These are phyloP conservation scores for Ochropleura plecta DNA, from an alignment of 2,888 invertebrate genomes.

Conservation along the genomic window DNA sequence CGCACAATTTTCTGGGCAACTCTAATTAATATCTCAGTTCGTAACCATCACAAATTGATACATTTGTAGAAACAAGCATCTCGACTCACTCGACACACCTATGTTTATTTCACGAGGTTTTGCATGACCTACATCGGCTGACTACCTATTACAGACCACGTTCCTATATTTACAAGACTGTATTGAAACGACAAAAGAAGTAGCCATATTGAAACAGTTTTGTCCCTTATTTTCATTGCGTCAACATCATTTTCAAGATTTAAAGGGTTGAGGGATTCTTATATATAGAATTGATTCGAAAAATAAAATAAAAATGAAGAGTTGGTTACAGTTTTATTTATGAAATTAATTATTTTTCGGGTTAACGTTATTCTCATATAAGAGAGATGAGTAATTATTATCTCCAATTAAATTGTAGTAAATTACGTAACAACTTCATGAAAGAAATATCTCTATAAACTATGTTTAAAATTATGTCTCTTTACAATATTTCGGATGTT, in stretches of 20 bases:
- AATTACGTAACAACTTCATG: not conserved
- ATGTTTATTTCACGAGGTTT: conserved; percentile 23
- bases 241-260: conserved; percentile 38
- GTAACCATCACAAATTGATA: not conserved
- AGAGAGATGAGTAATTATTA: too few species aligned
- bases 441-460: not conserved
- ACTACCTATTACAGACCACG: conserved; percentile 16
- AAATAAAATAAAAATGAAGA: not conserved
- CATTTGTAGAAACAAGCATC: conserved; percentile 6
- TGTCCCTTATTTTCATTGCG: conserved; percentile 38
- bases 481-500: too few species aligned
- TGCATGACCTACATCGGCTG: conserved; percentile 50
- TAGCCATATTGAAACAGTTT: conserved; percentile 41
- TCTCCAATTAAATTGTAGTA: not conserved
- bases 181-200: conserved; percentile 40
- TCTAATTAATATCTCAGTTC: not conserved
- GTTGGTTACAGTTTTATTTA: not conserved
- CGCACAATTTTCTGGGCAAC: not conserved
- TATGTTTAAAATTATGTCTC: not conserved
- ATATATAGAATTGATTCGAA: conserved; percentile 27
- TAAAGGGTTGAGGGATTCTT: conserved; percentile 18
- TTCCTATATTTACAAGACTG: conserved; percentile 32
- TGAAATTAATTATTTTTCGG: not conserved
- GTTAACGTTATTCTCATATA: not conserved
- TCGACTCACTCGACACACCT: conserved; percentile 16